Percentiles rank a stretch among this genome's conserved stretches.
phyloP scores from a whole-genome alignment of 1,140 invertebrate species.

The Leptoteleia sp. region DNA sequence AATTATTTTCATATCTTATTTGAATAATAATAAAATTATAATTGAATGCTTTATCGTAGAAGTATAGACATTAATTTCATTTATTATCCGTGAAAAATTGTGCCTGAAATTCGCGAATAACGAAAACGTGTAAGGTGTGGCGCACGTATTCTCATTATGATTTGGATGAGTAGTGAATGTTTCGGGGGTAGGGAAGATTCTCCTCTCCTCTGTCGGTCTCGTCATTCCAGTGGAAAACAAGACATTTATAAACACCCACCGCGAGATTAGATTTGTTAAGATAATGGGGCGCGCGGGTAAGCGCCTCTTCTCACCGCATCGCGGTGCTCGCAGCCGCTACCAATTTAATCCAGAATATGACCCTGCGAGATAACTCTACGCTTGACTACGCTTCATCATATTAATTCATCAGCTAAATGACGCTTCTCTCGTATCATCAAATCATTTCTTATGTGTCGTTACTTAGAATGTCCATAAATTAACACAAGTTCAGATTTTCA shows the following conservation, averaged over 20 bases:
- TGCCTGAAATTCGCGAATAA: too few species aligned
- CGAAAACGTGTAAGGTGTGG: constrained; percentile 8
- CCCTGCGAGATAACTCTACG: constrained; percentile 58
- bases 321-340: constrained; percentile 67
- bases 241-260: constrained; percentile 82
- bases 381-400: constrained; percentile 55
- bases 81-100: too few species aligned
- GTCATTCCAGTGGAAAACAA: constrained; percentile 78
- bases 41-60: too few species aligned
- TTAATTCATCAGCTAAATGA: constrained; percentile 63
- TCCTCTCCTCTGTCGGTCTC: constrained; percentile 49
- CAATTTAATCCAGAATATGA: constrained; percentile 75
- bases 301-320: constrained; percentile 70
- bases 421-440: constrained; percentile 42
- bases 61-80: too few species aligned
- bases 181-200: constrained; percentile 26
- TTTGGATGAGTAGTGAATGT: constrained; percentile 63
- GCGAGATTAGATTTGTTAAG: constrained; percentile 82
- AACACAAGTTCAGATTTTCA: background rate
- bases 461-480: background rate
- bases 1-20: too few species aligned
- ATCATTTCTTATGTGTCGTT: constrained; percentile 25
- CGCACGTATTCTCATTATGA: constrained; percentile 67
- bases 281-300: constrained; percentile 78
- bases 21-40: too few species aligned